phyloP scores from a whole-genome alignment of 1,140 invertebrate species.

The Elymnias hypermnestra region DNA sequence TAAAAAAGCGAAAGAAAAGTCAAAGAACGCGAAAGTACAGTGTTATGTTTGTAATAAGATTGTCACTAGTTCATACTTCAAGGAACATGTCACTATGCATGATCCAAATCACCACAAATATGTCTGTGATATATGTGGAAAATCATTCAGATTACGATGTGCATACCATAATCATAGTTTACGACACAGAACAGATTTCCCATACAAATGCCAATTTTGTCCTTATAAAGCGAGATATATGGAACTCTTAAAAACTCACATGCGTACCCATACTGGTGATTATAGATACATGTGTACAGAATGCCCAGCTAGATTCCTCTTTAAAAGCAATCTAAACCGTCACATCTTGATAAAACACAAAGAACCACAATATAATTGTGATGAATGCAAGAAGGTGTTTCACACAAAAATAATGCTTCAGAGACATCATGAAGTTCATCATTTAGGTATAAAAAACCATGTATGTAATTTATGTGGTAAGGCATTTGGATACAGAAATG shows the following conservation, averaged over 20 bases:
- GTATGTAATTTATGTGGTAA: constrained; percentile 73
- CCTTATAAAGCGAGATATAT: constrained; percentile 55
- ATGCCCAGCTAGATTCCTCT: constrained; percentile 71
- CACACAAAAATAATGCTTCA: constrained; percentile 51
- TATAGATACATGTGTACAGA: constrained; percentile 74
- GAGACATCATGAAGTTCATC: constrained; percentile 64
- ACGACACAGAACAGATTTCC: constrained; percentile 55
- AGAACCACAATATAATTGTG: constrained; percentile 55
- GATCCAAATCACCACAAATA: constrained; percentile 55
- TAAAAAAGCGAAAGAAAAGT: constrained; percentile 27
- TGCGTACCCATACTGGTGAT: constrained; percentile 71
- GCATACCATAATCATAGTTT: constrained; percentile 58
- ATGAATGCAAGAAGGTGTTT: constrained; percentile 52
- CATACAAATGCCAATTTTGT: constrained; percentile 60
- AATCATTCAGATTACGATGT: constrained; percentile 56
- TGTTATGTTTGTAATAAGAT: constrained; percentile 57
- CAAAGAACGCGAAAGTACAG: constrained; percentile 38
- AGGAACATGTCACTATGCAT: constrained; percentile 59
- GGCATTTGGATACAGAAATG: constrained; percentile 71
- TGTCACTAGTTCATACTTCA: constrained; percentile 51
- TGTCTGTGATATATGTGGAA: constrained; percentile 64
- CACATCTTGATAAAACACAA: constrained; percentile 62
- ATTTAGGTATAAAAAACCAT: constrained; percentile 73
- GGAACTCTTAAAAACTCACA: constrained; percentile 66
- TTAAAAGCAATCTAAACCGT: constrained; percentile 73